Base-by-base conservation (phyloP, 2,888 invertebrate genomes). In the Periphyllus acericola region DNA sequence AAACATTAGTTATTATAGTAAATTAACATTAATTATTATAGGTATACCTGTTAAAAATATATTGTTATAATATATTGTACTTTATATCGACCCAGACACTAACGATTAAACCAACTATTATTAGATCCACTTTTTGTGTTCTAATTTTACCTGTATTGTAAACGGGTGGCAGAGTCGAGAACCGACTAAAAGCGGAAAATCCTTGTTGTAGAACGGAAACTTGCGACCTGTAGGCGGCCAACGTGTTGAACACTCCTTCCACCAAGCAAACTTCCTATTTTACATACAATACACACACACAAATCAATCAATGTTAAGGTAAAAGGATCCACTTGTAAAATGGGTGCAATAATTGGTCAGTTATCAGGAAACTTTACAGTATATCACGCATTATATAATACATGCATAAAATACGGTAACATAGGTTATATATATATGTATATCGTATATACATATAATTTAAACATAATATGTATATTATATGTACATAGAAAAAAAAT, bases 171-270 rank as follows among this genome's bases (percentile, higher is more conserved):
- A 87, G 74, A 79, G 80, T 40, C n/a, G 87, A 72, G 40, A 87
- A 87, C 74, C 80, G 87, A 80, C 87, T 87, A 60, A 87, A 87
- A 80, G 87, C 87, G 29, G 86, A 86, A 74, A 87, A 87, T 81
- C 87, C 80, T 81, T 87, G 86, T 87, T 87, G 87, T 46, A 87
- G 80, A 87, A 87, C 81, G 80, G 87, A 87, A 46, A 87, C 87
- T 66, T 87, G 87, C n/a, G 87, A 87, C 74, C 81, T 87, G 87
- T 87, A 87, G 21, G 87, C 87, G 72, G 87, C 87, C 46, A 87
- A 81, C 36, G 87, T 87, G 74, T 87, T 87, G 87, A 81, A 87
- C 29, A 87, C 87, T 19, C 87, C 87, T 87, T 87, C 87, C 74
- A 87, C 87, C 81, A 87, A 66, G 36, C 87, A 87, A 55, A 87